Evolutionary conservation across 2,888 invertebrate species (phyloP).

Genomic region (Pristionchus mayeri): DNA sequence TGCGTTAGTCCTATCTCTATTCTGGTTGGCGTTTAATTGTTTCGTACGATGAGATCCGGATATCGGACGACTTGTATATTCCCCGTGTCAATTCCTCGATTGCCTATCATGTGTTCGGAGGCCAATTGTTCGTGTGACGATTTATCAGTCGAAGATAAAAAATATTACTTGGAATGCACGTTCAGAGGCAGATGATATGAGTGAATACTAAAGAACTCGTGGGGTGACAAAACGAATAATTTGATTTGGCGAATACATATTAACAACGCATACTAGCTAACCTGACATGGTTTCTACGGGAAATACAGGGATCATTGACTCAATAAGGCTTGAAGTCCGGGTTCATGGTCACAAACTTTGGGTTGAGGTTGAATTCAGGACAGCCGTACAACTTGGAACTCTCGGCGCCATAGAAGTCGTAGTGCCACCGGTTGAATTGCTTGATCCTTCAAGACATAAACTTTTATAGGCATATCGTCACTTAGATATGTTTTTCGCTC

Average conservation of each 20-base stretch:
- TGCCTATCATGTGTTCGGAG: not conserved
- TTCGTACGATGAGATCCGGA: not conserved
- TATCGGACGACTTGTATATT: not conserved
- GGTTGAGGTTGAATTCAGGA: slow-evolving; percentile 31
- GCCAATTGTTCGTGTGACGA: slow-evolving; percentile 1
- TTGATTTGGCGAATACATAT: not conserved
- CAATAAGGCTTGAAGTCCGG: slow-evolving; percentile 16
- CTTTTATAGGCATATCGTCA: too few relatives aligned
- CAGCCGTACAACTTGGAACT: slow-evolving; percentile 29
- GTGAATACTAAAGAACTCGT: slow-evolving; percentile 11
- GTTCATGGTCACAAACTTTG: slow-evolving; percentile 27
- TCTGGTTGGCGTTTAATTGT: not conserved
- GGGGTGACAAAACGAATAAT: not conserved
- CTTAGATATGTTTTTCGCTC: too few relatives aligned
- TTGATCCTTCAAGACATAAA: slow-evolving; percentile 19
- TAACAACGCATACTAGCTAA: not conserved
- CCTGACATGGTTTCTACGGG: slow-evolving; percentile 15
- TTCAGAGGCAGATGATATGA: slow-evolving; percentile 13
- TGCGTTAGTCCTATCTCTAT: not conserved
- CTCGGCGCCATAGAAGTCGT: slow-evolving; percentile 44
- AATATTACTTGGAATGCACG: not conserved
- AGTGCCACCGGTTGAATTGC: slow-evolving; percentile 43
- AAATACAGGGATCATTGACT: not conserved
- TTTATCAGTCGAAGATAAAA: slow-evolving; percentile 15
- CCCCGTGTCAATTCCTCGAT: not conserved